Conservation (phyloP, 2,888 invertebrate species). For the Stegophylla sp. region DNA sequence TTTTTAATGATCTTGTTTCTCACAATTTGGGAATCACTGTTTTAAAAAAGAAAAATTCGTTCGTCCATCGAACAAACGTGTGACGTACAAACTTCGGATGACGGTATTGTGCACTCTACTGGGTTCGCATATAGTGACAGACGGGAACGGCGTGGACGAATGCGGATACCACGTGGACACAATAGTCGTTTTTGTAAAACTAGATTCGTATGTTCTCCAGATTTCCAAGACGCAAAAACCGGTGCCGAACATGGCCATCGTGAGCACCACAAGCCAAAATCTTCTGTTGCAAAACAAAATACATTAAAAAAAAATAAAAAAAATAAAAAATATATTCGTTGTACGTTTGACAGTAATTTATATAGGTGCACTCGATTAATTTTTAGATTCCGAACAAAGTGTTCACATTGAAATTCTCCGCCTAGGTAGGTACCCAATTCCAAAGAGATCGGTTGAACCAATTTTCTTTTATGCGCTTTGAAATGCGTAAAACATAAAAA, state of each 20-base stretch:
- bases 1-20: too few species aligned
- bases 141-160: conserved; percentile 63
- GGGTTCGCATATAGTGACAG: conserved; percentile 63
- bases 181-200: conserved; percentile 63
- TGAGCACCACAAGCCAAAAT: conserved; percentile 63
- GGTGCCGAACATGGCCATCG: conserved; percentile 61
- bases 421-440: too few species aligned
- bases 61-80: too few species aligned
- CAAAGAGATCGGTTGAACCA: too few species aligned
- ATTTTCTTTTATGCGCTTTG: too few species aligned
- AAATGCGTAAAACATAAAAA: too few species aligned
- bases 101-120: conserved; percentile 61
- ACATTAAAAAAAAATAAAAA: background rate
- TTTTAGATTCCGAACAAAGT: too few species aligned
- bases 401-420: too few species aligned
- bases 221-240: conserved; percentile 60
- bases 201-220: conserved; percentile 61
- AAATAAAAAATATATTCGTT: background rate
- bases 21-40: background rate
- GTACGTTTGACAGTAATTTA: background rate
- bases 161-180: conserved; percentile 63
- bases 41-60: too few species aligned
- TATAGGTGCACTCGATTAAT: too few species aligned
- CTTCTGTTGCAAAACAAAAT: conserved; percentile 60
- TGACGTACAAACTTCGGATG: conserved; percentile 53